Base-by-base conservation (phyloP, 1,140 invertebrate genomes). In the Zeugodacus cucurbitae region DNA sequence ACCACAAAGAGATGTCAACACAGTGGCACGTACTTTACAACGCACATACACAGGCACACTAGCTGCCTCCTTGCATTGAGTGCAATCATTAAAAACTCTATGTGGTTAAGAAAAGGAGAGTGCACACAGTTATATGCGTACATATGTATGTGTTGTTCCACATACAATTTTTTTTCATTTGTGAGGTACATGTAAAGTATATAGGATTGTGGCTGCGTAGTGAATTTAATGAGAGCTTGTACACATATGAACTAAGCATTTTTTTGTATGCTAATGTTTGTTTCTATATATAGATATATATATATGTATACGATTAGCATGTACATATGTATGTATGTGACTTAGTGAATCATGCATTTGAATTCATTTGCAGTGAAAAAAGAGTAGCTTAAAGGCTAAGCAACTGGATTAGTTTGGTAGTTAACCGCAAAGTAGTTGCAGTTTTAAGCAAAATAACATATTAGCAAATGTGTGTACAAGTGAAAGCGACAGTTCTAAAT, bases 1-100 rank as follows among this genome's bases (percentile, higher is more conserved):
- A 67, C 64, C 64, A 32, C 64, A 67, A 67, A 67, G 29, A 67
- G 64, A 67, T 32, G 64, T 67, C 29, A 67, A 67, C 64, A 67
- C 26, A 67, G 26, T 32, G 14, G 64, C 64, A 67, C 64, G 10
- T 67, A 67, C 64, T 67, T 62, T 67, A 26, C 29, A 67, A 67
- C 32, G 17, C 7, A 26, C 5, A 26, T 2, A 59, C 2, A 59
- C 48, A 48, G 1, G 20, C 48, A 20, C 48, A 17, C 0, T 11
- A 17, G 17, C 48, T 54, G 48, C 17, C 4, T 20, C 14, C 48
- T 54, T 54, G 48, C 20, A 54, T 54, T 54, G 14, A 17, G 14
- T 54, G 48, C 14, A 54, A 54, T 54, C 48, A 54, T 54, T 54
- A 54, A 54, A 54, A 54, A 54, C 48, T 20, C 48, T 17, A 17